A percentile compares a stretch with the other conserved stretches of the same genome.
Evolutionary conservation across 2,113 vertebrate genomes (phyloP).

Genomic region (Edolisoma coerulescens): DNA sequence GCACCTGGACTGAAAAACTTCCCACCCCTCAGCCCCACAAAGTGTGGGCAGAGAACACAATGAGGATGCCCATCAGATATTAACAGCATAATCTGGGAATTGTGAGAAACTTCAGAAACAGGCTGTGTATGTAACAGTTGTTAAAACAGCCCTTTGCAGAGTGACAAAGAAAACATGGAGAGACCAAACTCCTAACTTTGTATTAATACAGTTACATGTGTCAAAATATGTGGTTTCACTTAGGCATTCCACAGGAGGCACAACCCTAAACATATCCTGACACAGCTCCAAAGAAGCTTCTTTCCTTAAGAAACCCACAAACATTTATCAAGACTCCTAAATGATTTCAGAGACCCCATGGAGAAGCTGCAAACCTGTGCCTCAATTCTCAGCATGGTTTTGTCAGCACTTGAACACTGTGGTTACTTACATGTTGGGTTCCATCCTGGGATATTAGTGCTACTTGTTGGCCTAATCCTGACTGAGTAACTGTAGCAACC

Average conservation of each 20-base stretch:
- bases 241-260: neutral
- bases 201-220: neutral
- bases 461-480: conserved; percentile 88
- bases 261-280: neutral
- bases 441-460: conserved; percentile 96
- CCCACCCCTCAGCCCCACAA: neutral
- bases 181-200: neutral
- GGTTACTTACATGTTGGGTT: conserved; percentile 87
- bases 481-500: conserved; percentile 80
- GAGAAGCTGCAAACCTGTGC: neutral
- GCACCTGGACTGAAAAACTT: neutral
- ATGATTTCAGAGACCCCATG: neutral
- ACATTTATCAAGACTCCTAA: neutral
- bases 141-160: neutral
- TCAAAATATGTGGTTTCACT: neutral
- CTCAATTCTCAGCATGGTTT: neutral
- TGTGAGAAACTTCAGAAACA: neutral
- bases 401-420: neutral
- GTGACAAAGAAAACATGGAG: neutral
- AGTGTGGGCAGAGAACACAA: neutral
- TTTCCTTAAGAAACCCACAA: neutral
- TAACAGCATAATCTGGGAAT: neutral
- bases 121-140: neutral
- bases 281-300: neutral
- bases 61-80: neutral